Conservation (phyloP, 2,797 vertebrate species). For the Artibeus jamaicensis region DNA sequence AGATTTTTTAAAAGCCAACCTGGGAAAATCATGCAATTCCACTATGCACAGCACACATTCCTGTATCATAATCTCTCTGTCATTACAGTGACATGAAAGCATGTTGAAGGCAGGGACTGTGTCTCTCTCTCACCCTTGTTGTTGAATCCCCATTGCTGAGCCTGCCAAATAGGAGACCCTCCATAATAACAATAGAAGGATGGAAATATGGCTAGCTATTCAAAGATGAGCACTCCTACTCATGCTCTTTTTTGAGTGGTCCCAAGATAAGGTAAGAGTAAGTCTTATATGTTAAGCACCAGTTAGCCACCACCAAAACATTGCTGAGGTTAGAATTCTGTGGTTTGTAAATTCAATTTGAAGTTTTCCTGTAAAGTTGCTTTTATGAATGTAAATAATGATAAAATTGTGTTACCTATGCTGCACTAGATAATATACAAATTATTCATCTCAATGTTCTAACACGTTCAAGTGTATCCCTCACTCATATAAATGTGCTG, state of each 20-base stretch:
- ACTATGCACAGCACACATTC: accelerated
- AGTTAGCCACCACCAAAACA: background rate
- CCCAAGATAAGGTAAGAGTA: background rate
- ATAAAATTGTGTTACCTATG: background rate
- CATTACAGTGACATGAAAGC: background rate
- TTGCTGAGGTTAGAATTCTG: background rate
- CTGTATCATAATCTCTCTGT: accelerated
- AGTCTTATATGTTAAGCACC: too few species aligned
- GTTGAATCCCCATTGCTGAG: background rate
- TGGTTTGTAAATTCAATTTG: background rate
- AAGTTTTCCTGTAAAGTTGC: background rate
- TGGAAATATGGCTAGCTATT: background rate
- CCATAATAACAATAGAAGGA: background rate
- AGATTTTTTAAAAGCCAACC: background rate
- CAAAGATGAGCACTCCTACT: background rate
- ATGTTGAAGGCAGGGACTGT: background rate
- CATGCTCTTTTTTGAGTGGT: background rate
- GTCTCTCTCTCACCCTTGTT: accelerated
- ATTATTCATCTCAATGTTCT: background rate
- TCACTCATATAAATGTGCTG: accelerated
- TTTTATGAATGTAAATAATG: background rate
- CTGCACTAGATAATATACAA: too few species aligned
- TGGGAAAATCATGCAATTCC: background rate
- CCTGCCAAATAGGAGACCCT: background rate
- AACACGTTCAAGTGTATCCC: background rate